Percentiles rank a stretch among this genome's conserved stretches.
These are phyloP conservation scores for Ellobium chinense DNA, from an alignment of 2,888 invertebrate species.

Conservation along the genomic window DNA sequence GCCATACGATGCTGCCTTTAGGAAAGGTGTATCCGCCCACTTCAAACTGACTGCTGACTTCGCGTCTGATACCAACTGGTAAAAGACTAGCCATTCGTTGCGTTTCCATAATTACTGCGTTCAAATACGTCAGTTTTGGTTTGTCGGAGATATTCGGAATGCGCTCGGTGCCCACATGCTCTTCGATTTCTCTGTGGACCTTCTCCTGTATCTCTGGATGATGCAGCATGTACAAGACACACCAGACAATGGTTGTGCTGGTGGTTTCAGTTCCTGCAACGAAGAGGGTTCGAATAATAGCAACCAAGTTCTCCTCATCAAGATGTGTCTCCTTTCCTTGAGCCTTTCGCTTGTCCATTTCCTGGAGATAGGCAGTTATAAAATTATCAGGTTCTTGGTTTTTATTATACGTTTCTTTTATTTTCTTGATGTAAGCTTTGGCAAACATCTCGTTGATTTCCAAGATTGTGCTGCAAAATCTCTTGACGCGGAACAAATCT, in stretches of 20 bases:
- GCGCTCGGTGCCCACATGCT: constrained; percentile 71
- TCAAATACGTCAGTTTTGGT: constrained; percentile 56
- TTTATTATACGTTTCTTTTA: constrained; percentile 37
- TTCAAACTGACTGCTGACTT: constrained; percentile 53
- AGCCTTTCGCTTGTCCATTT: constrained; percentile 13
- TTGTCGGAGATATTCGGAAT: constrained; percentile 55
- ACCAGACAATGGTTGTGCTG: constrained; percentile 91
- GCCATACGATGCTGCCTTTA: constrained; percentile 57
- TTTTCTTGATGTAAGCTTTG: constrained; percentile 47
- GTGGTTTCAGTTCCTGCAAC: constrained; percentile 83
- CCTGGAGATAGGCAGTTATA: constrained; percentile 55
- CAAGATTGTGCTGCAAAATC: not conserved
- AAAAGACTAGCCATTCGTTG: constrained; percentile 62
- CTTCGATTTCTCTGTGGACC: constrained; percentile 55
- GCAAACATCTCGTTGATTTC: constrained; percentile 32
- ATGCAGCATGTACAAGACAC: constrained; percentile 88
- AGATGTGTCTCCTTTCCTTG: not conserved
- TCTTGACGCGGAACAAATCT: constrained; percentile 48
- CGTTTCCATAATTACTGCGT: constrained; percentile 70
- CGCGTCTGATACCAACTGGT: constrained; percentile 53
- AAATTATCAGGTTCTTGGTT: constrained; percentile 51
- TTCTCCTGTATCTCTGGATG: constrained; percentile 83
- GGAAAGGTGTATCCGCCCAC: constrained; percentile 70
- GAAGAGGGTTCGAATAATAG: constrained; percentile 26
- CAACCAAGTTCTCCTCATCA: constrained; percentile 25